Percentiles rank a stretch among this genome's conserved stretches.
These are phyloP conservation scores for Cheilosia pagana DNA, from an alignment of 2,888 invertebrate species.

Conservation along the genomic window DNA sequence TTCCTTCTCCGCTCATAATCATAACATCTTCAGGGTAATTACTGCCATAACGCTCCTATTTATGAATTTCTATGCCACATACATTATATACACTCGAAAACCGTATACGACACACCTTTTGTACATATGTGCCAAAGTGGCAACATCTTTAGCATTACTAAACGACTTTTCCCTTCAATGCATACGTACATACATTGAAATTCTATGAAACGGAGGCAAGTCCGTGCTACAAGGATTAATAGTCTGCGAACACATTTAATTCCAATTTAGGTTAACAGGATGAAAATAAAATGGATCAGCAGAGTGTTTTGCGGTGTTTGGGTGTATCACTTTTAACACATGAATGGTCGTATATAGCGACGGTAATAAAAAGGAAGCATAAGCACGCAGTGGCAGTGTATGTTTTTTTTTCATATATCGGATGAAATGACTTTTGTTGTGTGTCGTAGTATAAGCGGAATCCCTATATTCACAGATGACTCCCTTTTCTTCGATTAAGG, in stretches of 20 bases:
- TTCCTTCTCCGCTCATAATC: neutral
- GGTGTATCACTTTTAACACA: conserved; percentile 57
- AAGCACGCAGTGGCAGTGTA: conserved; percentile 53
- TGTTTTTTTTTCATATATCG: conserved; percentile 21
- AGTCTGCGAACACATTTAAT: conserved; percentile 69
- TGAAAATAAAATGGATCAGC: conserved; percentile 64
- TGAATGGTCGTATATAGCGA: conserved; percentile 30
- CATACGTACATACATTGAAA: neutral
- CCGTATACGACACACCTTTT: conserved; percentile 27
- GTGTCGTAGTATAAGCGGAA: conserved; percentile 15
- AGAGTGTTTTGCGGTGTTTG: conserved; percentile 32
- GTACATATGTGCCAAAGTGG: conserved; percentile 26
- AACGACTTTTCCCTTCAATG: conserved; percentile 15
- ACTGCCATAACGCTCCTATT: conserved; percentile 18
- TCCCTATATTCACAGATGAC: conserved; percentile 38
- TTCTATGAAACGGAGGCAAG: conserved; percentile 17
- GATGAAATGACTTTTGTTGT: conserved; percentile 57
- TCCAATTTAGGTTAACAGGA: conserved; percentile 71
- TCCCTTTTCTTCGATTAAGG: conserved; percentile 72
- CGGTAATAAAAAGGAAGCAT: conserved; percentile 47
- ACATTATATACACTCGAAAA: neutral
- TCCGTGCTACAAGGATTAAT: conserved; percentile 45
- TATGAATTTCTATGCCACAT: conserved; percentile 49
- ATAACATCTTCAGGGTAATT: conserved; percentile 37
- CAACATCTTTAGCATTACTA: conserved; percentile 34